Base-by-base conservation (phyloP, 2,797 vertebrate genomes). In the Pangasius sanitwongsei region DNA sequence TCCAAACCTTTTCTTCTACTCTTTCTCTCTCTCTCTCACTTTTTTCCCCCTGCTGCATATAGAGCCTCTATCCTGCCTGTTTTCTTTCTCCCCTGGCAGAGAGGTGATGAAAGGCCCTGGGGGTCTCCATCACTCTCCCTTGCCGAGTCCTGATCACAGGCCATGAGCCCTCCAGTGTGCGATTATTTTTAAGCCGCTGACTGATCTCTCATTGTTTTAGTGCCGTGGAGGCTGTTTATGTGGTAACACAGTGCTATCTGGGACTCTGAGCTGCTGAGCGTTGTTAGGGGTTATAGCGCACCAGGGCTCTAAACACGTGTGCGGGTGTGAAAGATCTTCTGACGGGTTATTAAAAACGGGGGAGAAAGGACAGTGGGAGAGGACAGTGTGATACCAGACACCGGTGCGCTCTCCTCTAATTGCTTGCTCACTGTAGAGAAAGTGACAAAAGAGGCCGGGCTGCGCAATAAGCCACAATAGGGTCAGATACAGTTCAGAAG, bases 401-500 rank as follows among this genome's bases (percentile, higher is more conserved):
- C 91, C 87, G 23, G 75, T 13, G 48, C 16, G 48, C 55, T 87
- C 78, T 48, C 23, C 31, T 25, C 61, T 87, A 89, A 87, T 90
- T 75, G 77, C 85, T 78, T 48, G 63, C 83, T 86, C 25, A 16
- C 78, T 88, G 34, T 53, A 70, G 81, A 87, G 87, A 85, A 86
- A 88, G 72, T 86, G 89, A 92, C 85, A 91, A 91, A 90, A 87
- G 87, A 83, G 59, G 74, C 83, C 6, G 55, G 80, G 81, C 81
- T 57, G 88, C 37, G 78, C 65, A 90, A 31, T 87, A 81, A 63
- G 16, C 85, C 55, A 31, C 85, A 85, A 69, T n/a, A 75, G 67
- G 91, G 91, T 92, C 89, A 89, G 86, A 83, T 87, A 87, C 90
- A 90, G 92, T 91, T 92, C 91, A 91, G 84, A 85, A 91, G 89